Conservation (phyloP, 92 coral and sea anemone genomes). For the Porites lobata region DNA sequence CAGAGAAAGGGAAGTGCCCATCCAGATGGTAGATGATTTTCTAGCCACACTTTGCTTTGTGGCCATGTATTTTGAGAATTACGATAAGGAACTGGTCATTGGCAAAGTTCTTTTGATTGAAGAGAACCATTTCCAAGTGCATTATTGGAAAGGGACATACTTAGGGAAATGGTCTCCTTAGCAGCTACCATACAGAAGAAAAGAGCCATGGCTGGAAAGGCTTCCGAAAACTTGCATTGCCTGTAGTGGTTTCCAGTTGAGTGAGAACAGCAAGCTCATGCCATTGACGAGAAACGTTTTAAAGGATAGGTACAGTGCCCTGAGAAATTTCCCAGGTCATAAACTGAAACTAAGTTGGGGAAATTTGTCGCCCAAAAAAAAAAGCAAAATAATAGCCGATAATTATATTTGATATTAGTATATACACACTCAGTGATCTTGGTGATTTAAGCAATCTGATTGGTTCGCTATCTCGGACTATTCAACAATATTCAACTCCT, state of each 20-base stretch:
- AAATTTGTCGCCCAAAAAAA: slow-evolving; percentile 5
- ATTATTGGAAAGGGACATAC: slow-evolving; percentile 65
- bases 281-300: slow-evolving; percentile 49
- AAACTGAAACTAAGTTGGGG: not conserved
- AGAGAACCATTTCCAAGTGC: slow-evolving; percentile 39
- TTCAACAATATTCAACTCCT: no score
- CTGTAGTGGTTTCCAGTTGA: slow-evolving; percentile 48
- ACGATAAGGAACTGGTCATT: slow-evolving; percentile 54
- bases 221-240: slow-evolving; percentile 56
- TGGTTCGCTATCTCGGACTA: no score
- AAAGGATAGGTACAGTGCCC: slow-evolving; percentile 43
- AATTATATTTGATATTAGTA: not conserved
- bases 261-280: slow-evolving; percentile 41
- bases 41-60: no score
- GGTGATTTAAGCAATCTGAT: no score
- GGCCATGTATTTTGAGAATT: not conserved
- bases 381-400: not conserved
- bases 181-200: slow-evolving; percentile 23
- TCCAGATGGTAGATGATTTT: not conserved
- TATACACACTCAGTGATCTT: no score
- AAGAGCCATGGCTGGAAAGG: slow-evolving; percentile 44
- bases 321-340: not conserved
- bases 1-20: not conserved
- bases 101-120: slow-evolving; percentile 51
- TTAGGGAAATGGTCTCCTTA: slow-evolving; percentile 56